A percentile compares a stretch with the other conserved stretches of the same genome.
Conservation (phyloP, 2,797 vertebrate species). For the Antrozous pallidus region DNA sequence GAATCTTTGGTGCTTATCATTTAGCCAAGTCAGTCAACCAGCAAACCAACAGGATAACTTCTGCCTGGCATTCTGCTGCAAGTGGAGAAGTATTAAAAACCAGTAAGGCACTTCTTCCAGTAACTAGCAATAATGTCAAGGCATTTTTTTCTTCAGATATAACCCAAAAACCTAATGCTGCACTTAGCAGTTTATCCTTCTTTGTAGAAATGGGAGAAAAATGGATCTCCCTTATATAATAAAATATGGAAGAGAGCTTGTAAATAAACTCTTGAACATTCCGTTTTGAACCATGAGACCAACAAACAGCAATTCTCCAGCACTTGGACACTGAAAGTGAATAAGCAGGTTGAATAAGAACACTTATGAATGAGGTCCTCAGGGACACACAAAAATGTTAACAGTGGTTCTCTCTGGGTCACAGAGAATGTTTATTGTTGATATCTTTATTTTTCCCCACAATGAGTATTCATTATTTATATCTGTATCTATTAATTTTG, state of each 20-base stretch:
- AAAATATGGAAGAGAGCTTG: not conserved
- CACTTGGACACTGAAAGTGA: not conserved
- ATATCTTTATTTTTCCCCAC: not conserved
- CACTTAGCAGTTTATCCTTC: not conserved
- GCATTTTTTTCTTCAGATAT: not conserved
- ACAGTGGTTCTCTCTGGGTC: not conserved
- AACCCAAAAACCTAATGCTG: not conserved
- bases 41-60: not conserved
- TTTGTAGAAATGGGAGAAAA: conserved; percentile 21
- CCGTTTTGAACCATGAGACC: conserved; percentile 11
- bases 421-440: not conserved
- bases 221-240: not conserved
- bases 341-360: not conserved
- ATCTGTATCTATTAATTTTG: not conserved
- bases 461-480: conserved; percentile 39
- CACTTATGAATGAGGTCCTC: not conserved
- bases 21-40: not conserved
- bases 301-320: conserved; percentile 9
- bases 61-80: not conserved
- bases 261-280: conserved; percentile 33
- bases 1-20: not conserved
- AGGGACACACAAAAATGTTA: not conserved
- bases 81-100: not conserved
- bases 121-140: conserved; percentile 20
- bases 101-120: not conserved